phyloP scores from a whole-genome alignment of 2,797 vertebrate species.

The Onychomys torridus region DNA sequence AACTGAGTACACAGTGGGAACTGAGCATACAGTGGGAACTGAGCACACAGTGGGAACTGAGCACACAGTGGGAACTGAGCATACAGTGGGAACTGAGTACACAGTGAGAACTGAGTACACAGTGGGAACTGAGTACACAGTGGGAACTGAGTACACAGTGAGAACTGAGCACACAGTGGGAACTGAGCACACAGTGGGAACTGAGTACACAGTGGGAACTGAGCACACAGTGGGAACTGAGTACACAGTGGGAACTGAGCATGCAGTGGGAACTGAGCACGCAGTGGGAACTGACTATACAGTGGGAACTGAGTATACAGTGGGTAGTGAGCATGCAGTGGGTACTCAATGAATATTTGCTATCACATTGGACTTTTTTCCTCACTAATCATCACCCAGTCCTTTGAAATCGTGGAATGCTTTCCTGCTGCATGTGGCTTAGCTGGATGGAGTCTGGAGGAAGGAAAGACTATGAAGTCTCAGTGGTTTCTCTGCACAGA shows the following conservation, averaged over 20 bases:
- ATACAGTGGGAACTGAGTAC: neutral
- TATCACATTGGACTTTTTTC: neutral
- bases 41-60: neutral
- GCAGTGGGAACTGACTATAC: neutral
- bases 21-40: too few relatives aligned
- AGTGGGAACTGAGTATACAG: neutral
- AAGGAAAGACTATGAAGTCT: neutral
- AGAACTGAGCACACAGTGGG: too few relatives aligned
- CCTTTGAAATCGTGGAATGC: neutral
- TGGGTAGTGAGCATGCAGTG: too few relatives aligned
- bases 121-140: too few relatives aligned
- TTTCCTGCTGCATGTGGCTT: neutral
- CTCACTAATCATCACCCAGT: neutral
- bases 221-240: neutral
- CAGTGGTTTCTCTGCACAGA: neutral
- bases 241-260: neutral
- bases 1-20: too few relatives aligned
- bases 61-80: too few relatives aligned
- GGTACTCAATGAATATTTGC: neutral
- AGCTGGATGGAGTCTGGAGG: neutral
- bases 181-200: neutral
- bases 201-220: neutral
- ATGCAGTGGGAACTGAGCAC: neutral
- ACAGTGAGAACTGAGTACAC: too few relatives aligned
- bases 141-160: too few relatives aligned